These are phyloP conservation scores for Hemithea aestivaria DNA, from an alignment of 2,888 invertebrate genomes.

Conservation along the genomic window DNA sequence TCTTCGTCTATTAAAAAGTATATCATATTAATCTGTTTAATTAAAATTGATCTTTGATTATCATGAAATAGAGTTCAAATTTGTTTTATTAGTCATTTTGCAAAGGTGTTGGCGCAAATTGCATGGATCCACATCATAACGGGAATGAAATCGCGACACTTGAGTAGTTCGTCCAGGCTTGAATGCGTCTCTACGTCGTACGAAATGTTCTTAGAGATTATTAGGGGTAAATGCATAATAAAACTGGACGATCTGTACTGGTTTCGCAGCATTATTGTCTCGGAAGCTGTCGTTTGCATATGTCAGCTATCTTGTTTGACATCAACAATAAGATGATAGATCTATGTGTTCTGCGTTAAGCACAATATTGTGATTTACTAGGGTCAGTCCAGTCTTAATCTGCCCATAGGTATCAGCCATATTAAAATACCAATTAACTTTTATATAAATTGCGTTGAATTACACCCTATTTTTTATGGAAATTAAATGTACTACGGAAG, in stretches of 20 bases:
- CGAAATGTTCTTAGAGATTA: no score
- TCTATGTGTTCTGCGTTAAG: neutral
- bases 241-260: no score
- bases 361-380: slow-evolving; percentile 4
- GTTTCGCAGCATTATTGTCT: slow-evolving; percentile 17
- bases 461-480: no score
- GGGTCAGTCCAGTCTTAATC: no score
- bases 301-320: slow-evolving; percentile 24
- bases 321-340: slow-evolving; percentile 20
- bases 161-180: no score
- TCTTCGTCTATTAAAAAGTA: slow-evolving; percentile 2
- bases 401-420: no score
- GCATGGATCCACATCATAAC: slow-evolving; percentile 29
- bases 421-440: no score
- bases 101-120: slow-evolving; percentile 24
- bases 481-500: no score
- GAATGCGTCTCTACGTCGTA: no score
- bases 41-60: slow-evolving; percentile 1
- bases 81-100: neutral
- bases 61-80: neutral
- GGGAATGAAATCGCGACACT: slow-evolving; percentile 20
- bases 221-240: no score
- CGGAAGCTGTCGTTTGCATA: slow-evolving; percentile 19
- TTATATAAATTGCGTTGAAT: no score
- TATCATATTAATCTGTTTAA: neutral